Evolutionary conservation across 2,113 vertebrate genomes (phyloP).

Genomic region (Corythornis cristatus): DNA sequence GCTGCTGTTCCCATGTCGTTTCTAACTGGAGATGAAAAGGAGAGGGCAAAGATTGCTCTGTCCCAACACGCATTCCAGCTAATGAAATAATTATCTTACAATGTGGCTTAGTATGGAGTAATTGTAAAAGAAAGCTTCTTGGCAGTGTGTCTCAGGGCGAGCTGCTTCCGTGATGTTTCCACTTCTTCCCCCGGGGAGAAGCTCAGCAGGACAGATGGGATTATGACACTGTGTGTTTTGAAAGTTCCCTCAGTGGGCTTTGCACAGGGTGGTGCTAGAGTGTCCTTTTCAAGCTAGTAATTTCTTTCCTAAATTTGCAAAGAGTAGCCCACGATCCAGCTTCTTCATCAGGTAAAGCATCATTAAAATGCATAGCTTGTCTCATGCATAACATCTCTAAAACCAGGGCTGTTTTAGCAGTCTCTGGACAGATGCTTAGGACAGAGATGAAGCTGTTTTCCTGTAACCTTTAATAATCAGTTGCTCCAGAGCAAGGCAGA

Average conservation of each 20-base stretch:
- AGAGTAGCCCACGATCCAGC: not conserved
- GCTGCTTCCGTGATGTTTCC: not conserved
- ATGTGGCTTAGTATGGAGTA: constrained; percentile 24
- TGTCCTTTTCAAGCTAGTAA: not conserved
- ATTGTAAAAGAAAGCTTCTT: constrained; percentile 47
- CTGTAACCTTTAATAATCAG: not conserved
- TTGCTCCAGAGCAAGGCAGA: not conserved
- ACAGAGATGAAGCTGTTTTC: not conserved
- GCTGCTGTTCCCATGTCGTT: constrained; percentile 19
- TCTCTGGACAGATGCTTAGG: not conserved
- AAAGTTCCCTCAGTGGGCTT: not conserved
- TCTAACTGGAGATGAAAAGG: constrained; percentile 53
- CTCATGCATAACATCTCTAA: not conserved
- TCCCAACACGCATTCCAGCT: not conserved
- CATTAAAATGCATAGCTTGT: not conserved
- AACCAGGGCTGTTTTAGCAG: not conserved
- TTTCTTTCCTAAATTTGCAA: not conserved
- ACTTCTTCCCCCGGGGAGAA: constrained; percentile 10
- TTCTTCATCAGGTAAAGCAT: not conserved
- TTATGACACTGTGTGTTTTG: constrained; percentile 25
- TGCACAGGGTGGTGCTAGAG: not conserved
- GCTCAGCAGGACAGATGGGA: not conserved
- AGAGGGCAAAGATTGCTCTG: constrained; percentile 39
- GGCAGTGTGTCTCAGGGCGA: not conserved
- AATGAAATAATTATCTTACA: constrained; percentile 62